Evolutionary conservation across 2,797 vertebrate species (phyloP).

Genomic region (Rhincodon typus): DNA sequence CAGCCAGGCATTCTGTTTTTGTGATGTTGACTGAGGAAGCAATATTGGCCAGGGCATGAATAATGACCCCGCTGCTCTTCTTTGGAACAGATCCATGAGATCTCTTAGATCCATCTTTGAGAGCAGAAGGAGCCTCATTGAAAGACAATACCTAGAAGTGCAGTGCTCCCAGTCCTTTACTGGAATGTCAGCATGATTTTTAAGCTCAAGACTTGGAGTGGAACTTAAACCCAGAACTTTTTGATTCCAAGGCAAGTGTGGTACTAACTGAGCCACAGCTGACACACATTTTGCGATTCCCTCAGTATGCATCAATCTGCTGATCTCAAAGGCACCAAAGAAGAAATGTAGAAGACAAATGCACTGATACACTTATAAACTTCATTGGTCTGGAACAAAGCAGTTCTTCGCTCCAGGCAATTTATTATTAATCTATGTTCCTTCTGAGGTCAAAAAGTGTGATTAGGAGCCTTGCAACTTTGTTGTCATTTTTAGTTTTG

Average conservation of each 20-base stretch:
- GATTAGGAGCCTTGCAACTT: neutral
- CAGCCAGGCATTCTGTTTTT: no score
- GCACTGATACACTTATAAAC: neutral
- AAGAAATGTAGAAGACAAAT: neutral
- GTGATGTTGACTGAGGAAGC: no score
- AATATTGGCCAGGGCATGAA: no score
- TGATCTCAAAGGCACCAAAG: neutral
- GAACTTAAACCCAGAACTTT: neutral
- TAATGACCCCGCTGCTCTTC: no score
- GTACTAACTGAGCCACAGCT: neutral
- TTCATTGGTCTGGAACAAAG: neutral
- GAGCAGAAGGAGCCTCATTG: no score
- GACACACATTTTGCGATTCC: neutral
- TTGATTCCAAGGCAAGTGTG: neutral
- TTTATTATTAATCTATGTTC: neutral
- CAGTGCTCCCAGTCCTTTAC: neutral
- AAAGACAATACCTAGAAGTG: neutral
- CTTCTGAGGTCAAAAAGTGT: neutral
- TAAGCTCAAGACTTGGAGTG: no score
- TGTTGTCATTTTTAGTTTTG: neutral
- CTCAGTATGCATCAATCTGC: neutral
- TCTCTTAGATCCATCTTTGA: no score
- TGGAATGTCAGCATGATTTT: neutral
- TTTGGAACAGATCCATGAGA: no score
- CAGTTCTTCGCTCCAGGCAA: neutral